phyloP scores from a whole-genome alignment of 2,888 invertebrate species.

The Galeopsomyia nigrocyanea region DNA sequence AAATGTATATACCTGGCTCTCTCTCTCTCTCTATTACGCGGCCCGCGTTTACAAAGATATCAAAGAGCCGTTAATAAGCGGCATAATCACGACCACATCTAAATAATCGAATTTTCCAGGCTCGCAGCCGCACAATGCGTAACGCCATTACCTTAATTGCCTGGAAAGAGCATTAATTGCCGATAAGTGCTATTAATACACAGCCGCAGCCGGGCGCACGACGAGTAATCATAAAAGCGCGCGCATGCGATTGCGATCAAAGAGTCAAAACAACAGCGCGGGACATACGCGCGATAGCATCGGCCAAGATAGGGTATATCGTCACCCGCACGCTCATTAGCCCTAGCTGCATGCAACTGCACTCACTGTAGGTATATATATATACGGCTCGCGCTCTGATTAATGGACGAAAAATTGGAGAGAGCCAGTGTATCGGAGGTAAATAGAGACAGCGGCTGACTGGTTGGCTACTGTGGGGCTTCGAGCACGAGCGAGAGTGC shows the following conservation, averaged over 20 bases:
- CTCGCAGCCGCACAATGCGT: background rate
- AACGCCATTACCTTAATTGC: slow-evolving; percentile 8
- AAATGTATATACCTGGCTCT: no score
- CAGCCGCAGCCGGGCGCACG: background rate
- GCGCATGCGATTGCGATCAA: background rate
- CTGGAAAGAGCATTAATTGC: slow-evolving; percentile 18
- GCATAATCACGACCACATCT: no score
- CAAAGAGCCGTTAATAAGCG: no score
- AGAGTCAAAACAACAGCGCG: background rate
- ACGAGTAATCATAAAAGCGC: slow-evolving; percentile 27
- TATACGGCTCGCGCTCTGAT: background rate
- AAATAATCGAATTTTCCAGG: background rate
- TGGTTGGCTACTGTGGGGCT: no score
- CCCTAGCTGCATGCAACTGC: background rate
- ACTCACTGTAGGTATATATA: no score
- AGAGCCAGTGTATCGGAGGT: no score
- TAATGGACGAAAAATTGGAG: no score
- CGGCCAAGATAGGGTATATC: background rate
- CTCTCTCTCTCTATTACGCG: slow-evolving; percentile 19
- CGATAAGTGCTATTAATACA: slow-evolving; percentile 28
- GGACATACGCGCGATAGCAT: slow-evolving; percentile 21
- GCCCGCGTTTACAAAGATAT: no score
- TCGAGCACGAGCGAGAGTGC: background rate
- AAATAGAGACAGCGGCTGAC: no score
- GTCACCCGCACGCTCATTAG: slow-evolving; percentile 13